Evolutionary conservation across 1,140 invertebrate species (phyloP).

Genomic region (Andricus grossulariae): DNA sequence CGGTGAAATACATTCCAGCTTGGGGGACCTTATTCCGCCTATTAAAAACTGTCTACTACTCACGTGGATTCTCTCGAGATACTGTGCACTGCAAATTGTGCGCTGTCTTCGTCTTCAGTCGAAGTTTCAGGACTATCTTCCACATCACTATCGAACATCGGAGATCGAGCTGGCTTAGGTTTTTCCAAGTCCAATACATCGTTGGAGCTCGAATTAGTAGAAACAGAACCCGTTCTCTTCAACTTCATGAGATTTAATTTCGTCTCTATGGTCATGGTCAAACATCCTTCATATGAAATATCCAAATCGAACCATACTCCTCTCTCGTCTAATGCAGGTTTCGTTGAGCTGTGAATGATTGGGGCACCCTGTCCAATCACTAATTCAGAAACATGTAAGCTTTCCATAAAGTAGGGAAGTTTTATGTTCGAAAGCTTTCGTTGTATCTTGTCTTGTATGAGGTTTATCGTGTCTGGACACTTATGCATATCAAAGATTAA

Average conservation of each 20-base stretch:
- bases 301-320: slow-evolving; percentile 96
- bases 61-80: slow-evolving; percentile 69
- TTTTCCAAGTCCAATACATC: slow-evolving; percentile 52
- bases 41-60: slow-evolving; percentile 38
- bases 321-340: slow-evolving; percentile 87
- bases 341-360: slow-evolving; percentile 83
- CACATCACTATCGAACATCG: slow-evolving; percentile 88
- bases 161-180: slow-evolving; percentile 65
- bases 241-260: slow-evolving; percentile 96
- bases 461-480: slow-evolving; percentile 79
- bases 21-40: neutral
- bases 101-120: slow-evolving; percentile 85
- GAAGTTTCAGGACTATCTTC: slow-evolving; percentile 95
- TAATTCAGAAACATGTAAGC: slow-evolving; percentile 85
- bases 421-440: slow-evolving; percentile 91
- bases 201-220: slow-evolving; percentile 51
- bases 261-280: slow-evolving; percentile 94
- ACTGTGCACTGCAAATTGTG: slow-evolving; percentile 52
- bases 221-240: slow-evolving; percentile 69
- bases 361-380: slow-evolving; percentile 86
- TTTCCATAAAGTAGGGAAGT: slow-evolving; percentile 92
- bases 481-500: slow-evolving; percentile 87
- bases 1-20: no score
- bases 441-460: slow-evolving; percentile 87
- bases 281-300: slow-evolving; percentile 90